Evolutionary conservation across 2,888 invertebrate genomes (phyloP), one percentile per base, ranked within the genome.

Genomic region (Herminia tarsipennalis): DNA sequence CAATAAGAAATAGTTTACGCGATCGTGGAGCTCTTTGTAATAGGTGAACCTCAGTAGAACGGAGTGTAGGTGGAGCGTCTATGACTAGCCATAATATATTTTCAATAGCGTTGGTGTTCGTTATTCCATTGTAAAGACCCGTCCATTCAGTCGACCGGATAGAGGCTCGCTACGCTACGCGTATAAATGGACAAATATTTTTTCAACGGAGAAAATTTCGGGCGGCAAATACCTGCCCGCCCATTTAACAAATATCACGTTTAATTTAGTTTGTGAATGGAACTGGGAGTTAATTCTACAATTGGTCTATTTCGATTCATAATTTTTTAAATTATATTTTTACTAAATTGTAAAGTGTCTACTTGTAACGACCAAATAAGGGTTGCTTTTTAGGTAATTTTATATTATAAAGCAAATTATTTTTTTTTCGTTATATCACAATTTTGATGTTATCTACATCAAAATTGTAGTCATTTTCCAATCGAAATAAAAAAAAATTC

Each of bases 141-240:
- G n/a, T 44, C 18, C 38, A 28, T 8, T 33, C 17, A 9, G 21
- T 5, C 2, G 24, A 14, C 4, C 18, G n/a, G 5, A 13, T 9
- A 3, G 8, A 32, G 12, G 6, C 32, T 3, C n/a, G 28, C 13
- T 3, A 5, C 21, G 16, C 3, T n/a, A n/a, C n/a, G 5, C 5
- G 2, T 39, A 18, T 2, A n/a, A 35, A 38, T 12, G 22, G 25
- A 20, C 1, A 9, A 25, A 37, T 34, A 45, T 33, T 44, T 37
- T 28, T 24, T 20, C 5, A 5, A 2, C 1, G 10, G 16, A 9
- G 14, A 8, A 14, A 38, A 22, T 21, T 10, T 28, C 5, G 14
- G 13, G 16, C 8, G 5, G 13, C 20, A 17, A 17, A 17, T n/a
- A 24, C 10, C 9, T 12, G 27, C 20, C 3, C n/a, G 10, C 8